Conservation (phyloP, 2,797 vertebrate species). For the Vultur gryphus region DNA sequence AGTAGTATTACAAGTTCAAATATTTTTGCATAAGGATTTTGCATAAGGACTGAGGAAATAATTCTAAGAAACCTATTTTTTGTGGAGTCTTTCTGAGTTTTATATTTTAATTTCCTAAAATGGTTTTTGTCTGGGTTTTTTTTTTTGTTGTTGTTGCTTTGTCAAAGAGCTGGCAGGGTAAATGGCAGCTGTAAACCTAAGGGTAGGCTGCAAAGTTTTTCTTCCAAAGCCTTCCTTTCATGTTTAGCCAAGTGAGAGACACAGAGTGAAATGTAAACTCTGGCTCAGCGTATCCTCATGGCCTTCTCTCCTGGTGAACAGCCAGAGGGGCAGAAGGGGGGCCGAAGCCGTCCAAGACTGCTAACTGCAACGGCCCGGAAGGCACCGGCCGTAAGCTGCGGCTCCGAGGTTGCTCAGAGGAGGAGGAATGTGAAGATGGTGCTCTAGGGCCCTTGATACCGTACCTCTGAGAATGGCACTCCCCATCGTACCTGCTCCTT, state of each 20-base stretch:
- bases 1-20: not conserved
- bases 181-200: slow-evolving; percentile 72
- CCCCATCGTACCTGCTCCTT: not conserved
- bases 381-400: accelerated
- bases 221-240: slow-evolving; percentile 71
- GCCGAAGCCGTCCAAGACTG: not conserved
- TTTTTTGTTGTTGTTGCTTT: not conserved
- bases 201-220: slow-evolving; percentile 59
- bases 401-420: not conserved
- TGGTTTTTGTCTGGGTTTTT: not conserved
- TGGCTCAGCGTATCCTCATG: not conserved
- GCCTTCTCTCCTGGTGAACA: not conserved
- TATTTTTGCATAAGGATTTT: not conserved
- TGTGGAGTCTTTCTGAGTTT: not conserved
- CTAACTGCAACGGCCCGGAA: not conserved
- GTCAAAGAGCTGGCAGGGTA: slow-evolving; percentile 54
- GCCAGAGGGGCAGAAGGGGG: not conserved
- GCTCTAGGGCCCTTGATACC: not conserved
- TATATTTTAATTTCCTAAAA: slow-evolving; percentile 2
- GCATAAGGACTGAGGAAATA: not conserved
- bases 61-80: not conserved
- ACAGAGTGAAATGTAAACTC: slow-evolving; percentile 66
- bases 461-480: not conserved
- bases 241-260: slow-evolving; percentile 76
- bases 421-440: slow-evolving; percentile 7